These are phyloP conservation scores for Odontamblyopus rebecca DNA, from an alignment of 2,797 vertebrate genomes.

Conservation along the genomic window DNA sequence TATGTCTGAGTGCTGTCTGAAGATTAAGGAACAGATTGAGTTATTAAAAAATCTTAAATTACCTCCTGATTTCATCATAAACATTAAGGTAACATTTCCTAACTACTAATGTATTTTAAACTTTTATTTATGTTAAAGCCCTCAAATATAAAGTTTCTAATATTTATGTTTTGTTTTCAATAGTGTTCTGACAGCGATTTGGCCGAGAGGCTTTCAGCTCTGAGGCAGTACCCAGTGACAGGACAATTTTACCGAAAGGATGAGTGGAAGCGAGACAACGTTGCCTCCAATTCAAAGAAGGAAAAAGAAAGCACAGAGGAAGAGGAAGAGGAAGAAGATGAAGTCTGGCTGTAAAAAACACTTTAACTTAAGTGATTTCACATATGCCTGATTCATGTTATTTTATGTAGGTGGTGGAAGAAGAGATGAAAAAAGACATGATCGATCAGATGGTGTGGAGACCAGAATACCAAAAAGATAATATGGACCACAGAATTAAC, in stretches of 20 bases:
- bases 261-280: constrained; percentile 79
- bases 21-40: constrained; percentile 83
- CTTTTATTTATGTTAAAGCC: not conserved
- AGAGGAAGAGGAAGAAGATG: constrained; percentile 35
- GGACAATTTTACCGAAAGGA: constrained; percentile 78
- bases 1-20: constrained; percentile 81
- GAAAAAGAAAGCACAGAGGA: constrained; percentile 45
- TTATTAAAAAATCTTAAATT: constrained; percentile 85
- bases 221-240: constrained; percentile 81
- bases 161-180: not conserved
- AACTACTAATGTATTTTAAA: not conserved
- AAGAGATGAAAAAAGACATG: constrained; percentile 55
- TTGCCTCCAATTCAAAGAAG: constrained; percentile 57
- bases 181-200: constrained; percentile 90
- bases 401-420: constrained; percentile 44
- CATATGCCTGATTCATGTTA: not conserved
- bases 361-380: not conserved
- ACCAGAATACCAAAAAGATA: constrained; percentile 80
- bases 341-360: constrained; percentile 30
- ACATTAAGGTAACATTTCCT: constrained; percentile 87
- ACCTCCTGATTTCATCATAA: constrained; percentile 90
- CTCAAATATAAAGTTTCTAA: not conserved
- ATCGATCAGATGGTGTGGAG: constrained; percentile 79
- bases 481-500: constrained; percentile 68
- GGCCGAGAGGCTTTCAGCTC: constrained; percentile 79